Evolutionary conservation across 2,888 invertebrate species (phyloP).

Genomic region (Hypselothyrea guttata): DNA sequence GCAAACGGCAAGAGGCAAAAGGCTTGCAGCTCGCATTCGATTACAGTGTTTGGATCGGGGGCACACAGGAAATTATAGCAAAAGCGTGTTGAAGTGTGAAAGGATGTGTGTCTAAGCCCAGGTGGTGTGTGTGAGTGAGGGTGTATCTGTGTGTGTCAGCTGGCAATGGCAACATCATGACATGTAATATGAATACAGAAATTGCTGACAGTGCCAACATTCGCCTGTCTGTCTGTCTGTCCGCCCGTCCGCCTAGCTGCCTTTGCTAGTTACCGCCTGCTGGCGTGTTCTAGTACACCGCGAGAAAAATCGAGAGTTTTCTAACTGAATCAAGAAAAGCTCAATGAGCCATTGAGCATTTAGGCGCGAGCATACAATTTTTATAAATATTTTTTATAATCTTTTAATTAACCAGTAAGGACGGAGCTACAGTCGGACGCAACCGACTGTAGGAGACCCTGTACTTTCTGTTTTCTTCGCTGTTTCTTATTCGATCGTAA

Average conservation of each 20-base stretch:
- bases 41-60: constrained; percentile 27
- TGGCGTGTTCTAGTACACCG: too few species aligned
- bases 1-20: not conserved
- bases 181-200: constrained; percentile 68
- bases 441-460: too few species aligned
- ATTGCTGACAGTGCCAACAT: constrained; percentile 39
- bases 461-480: too few species aligned
- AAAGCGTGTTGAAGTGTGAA: constrained; percentile 69
- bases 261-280: constrained; percentile 21
- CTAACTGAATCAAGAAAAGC: not conserved
- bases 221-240: constrained; percentile 10
- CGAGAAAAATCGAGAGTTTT: too few species aligned
- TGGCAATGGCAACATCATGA: constrained; percentile 42
- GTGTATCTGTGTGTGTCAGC: constrained; percentile 25
- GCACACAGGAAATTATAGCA: constrained; percentile 71
- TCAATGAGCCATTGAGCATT: too few species aligned
- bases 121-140: constrained; percentile 6
- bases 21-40: constrained; percentile 10
- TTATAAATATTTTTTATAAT: too few species aligned
- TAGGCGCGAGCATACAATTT: too few species aligned
- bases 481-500: too few species aligned
- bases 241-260: too few species aligned
- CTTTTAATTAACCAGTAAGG: too few species aligned
- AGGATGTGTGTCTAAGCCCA: constrained; percentile 54
- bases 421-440: too few species aligned